Evolutionary conservation across 2,113 vertebrate species (phyloP), one percentile per base, ranked within the genome.

Genomic region (Pelobates fuscus): DNA sequence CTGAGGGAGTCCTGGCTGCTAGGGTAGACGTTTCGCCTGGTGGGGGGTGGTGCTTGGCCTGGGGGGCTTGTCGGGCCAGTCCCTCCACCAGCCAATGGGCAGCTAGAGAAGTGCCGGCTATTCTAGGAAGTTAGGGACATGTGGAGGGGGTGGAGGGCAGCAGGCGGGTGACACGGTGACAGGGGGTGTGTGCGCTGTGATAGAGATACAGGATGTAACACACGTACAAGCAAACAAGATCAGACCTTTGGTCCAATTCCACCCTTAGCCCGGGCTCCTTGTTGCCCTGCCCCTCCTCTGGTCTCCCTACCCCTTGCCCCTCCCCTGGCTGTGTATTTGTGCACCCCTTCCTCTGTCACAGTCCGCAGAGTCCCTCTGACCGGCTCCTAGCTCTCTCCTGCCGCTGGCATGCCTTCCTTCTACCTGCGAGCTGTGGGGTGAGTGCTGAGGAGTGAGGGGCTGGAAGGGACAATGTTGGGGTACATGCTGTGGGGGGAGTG

Each of bases 161-260:
- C n/a, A n/a, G n/a, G n/a, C n/a, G 15, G 72, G 65, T 61, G 75
- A 63, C 58, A 77, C 67, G 58, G 43, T 70, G 67, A 52, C 52
- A 49, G 7, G 12, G 54, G 63, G 41, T 29, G 72, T 67, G 64
- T 49, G 54, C 32, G 21, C 54, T 29, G 23, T 20, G 10, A 18
- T 6, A 63, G 27, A 32, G 21, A 18, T 46, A 43, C 71, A 67
- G 71, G 71, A 75, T 67, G 25, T 67, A 67, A 66, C n/a, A 58
- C 62, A 44, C 52, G 52, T 59, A 67, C 23, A 59, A 32, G 32
- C 54, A 75, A 75, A 75, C 46, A 67, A 23, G 18, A 63, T 37
- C 18, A 63, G 52, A 75, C 71, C 71, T 75, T 75, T 66, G 7
- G 52, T 29, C 71, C 14, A 75, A 46, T 75, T 66, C 41, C 32